Evolutionary conservation across 2,888 invertebrate species (phyloP).

Genomic region (Lymantria dispar): DNA sequence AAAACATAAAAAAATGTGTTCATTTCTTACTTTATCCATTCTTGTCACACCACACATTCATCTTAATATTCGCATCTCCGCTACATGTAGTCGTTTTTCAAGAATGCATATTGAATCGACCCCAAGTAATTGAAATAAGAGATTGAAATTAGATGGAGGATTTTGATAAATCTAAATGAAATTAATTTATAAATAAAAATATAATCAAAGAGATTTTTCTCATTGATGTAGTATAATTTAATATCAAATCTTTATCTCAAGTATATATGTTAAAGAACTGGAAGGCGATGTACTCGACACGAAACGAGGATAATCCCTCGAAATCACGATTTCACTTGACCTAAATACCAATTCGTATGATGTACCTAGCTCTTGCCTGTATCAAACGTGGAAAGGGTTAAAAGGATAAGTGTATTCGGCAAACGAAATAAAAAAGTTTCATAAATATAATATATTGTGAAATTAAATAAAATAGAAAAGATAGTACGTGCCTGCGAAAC

Average conservation of each 20-base stretch:
- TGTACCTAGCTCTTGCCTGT: not conserved
- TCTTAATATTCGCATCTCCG: no score
- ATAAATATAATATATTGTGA: not conserved
- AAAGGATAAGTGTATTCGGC: not conserved
- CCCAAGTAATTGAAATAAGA: no score
- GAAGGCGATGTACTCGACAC: conserved; percentile 11
- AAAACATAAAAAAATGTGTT: no score
- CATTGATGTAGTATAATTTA: not conserved
- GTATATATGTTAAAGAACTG: conserved; percentile 7
- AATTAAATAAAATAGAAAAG: no score
- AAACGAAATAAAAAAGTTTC: not conserved
- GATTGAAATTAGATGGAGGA: no score
- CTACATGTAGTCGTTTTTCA: no score
- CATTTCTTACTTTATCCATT: no score
- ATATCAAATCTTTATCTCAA: not conserved
- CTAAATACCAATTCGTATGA: conserved; percentile 30
- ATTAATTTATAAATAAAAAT: not conserved
- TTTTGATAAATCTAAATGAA: no score
- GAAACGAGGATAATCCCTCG: conserved; percentile 25
- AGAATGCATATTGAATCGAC: no score
- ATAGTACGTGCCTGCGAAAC: no score
- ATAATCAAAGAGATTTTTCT: not conserved
- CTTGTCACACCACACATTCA: no score
- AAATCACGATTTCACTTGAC: conserved; percentile 30
- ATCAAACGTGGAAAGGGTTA: not conserved